A percentile compares a stretch with the other conserved stretches of the same genome.
Evolutionary conservation across 2,797 vertebrate species (phyloP).

Genomic region (Tenualosa ilisha): DNA sequence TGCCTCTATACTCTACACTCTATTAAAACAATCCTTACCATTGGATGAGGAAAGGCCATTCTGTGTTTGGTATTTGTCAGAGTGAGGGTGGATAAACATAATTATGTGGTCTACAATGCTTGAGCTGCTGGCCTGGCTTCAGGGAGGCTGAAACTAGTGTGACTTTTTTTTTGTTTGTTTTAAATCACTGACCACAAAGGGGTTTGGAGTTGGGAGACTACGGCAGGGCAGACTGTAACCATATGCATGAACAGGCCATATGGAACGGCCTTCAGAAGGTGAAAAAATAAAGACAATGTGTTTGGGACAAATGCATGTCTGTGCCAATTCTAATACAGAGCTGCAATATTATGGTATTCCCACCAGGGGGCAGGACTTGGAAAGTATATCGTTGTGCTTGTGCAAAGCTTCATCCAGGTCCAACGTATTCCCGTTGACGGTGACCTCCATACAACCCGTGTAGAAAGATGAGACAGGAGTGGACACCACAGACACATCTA

Average conservation of each 20-base stretch:
- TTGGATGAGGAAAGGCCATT: conserved; percentile 15
- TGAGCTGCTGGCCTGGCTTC: not conserved
- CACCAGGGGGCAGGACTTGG: conserved; percentile 92
- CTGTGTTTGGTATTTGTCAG: not conserved
- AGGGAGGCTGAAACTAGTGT: not conserved
- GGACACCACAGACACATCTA: conserved; percentile 88
- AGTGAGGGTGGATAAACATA: not conserved
- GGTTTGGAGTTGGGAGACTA: not conserved
- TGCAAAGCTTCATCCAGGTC: conserved; percentile 89
- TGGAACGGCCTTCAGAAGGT: not conserved
- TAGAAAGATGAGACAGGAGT: conserved; percentile 88
- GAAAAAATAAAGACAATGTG: not conserved
- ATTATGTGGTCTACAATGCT: not conserved
- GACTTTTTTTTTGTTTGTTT: not conserved
- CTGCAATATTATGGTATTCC: conserved; percentile 47
- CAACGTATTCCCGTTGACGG: conserved; percentile 74
- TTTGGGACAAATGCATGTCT: not conserved
- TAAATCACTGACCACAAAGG: not conserved
- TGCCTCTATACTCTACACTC: not conserved
- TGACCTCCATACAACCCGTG: conserved; percentile 90
- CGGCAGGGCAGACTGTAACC: not conserved
- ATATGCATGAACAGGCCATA: not conserved
- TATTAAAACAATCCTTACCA: conserved; percentile 38
- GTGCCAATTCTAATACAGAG: not conserved
- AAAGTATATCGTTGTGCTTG: conserved; percentile 92